A percentile compares a stretch with the other conserved stretches of the same genome.
Conservation (phyloP, 2,888 invertebrate species). For the Crepidodera aurea region DNA sequence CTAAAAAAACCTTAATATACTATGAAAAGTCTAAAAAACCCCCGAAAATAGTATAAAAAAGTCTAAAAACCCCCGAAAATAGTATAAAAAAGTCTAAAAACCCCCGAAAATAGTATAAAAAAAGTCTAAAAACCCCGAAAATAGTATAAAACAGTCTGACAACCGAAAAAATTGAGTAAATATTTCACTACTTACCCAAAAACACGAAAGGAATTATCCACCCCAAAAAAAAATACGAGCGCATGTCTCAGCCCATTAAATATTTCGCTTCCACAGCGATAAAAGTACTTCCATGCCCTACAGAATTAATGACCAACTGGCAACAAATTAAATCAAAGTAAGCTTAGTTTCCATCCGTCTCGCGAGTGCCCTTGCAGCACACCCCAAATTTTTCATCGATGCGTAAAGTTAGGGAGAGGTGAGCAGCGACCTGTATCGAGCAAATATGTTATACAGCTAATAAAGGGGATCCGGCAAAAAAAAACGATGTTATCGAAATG, state of each 20-base stretch:
- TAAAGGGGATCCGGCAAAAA: slow-evolving; percentile 31
- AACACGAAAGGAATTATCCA: too few species aligned
- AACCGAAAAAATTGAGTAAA: too few species aligned
- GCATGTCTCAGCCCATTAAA: slow-evolving; percentile 1
- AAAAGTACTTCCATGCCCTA: not conserved
- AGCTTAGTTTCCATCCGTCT: slow-evolving; percentile 5
- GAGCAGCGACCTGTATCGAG: slow-evolving; percentile 50
- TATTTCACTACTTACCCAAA: too few species aligned
- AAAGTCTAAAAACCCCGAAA: too few species aligned
- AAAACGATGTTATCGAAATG: slow-evolving; percentile 1
- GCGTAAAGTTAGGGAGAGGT: slow-evolving; percentile 40
- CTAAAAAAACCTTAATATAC: too few species aligned
- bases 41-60: too few species aligned
- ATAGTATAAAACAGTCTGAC: too few species aligned
- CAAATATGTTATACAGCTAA: slow-evolving; percentile 48
- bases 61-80: too few species aligned
- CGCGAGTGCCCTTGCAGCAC: slow-evolving; percentile 30
- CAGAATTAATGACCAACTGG: slow-evolving; percentile 10
- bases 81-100: too few species aligned
- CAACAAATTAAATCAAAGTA: slow-evolving; percentile 20
- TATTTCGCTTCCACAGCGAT: slow-evolving; percentile 8
- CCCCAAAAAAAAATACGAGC: too few species aligned
- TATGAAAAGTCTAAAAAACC: too few species aligned
- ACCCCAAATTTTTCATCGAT: slow-evolving; percentile 11
- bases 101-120: too few species aligned